Conservation (phyloP, 1,140 invertebrate genomes). For the Drosophila teissieri region DNA sequence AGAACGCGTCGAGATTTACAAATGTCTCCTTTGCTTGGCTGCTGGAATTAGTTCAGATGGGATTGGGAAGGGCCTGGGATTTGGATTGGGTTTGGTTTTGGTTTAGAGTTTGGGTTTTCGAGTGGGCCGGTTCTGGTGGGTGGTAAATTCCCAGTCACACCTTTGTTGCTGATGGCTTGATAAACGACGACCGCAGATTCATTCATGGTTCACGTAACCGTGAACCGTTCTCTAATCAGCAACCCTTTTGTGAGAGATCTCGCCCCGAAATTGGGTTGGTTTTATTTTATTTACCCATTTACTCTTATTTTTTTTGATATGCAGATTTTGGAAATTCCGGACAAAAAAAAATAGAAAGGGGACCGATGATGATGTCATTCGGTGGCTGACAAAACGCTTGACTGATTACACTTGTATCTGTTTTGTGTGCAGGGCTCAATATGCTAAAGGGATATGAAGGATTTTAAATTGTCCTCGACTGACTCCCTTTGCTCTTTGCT, state of each 20-base stretch:
- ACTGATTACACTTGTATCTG: constrained; percentile 84
- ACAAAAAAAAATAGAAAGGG: constrained; percentile 11
- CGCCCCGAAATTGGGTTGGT: constrained; percentile 48
- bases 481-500: constrained; percentile 1
- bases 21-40: constrained; percentile 35
- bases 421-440: constrained; percentile 67
- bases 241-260: constrained; percentile 62
- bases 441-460: constrained; percentile 73
- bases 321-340: constrained; percentile 55
- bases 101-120: constrained; percentile 4
- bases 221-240: constrained; percentile 71
- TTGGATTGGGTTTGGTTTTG: constrained; percentile 38
- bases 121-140: constrained; percentile 14
- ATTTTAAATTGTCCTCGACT: constrained; percentile 79
- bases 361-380: constrained; percentile 67
- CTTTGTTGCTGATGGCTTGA: constrained; percentile 65
- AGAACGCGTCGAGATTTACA: constrained; percentile 73
- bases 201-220: constrained; percentile 71
- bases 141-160: constrained; percentile 45
- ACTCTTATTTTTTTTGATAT: constrained; percentile 66
- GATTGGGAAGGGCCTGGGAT: constrained; percentile 36
- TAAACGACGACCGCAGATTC: constrained; percentile 71
- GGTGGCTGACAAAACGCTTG: constrained; percentile 81
- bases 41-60: constrained; percentile 73
- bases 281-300: constrained; percentile 32